Base-by-base conservation (phyloP, 2,113 vertebrate species). In the Eretmochelys imbricata region DNA sequence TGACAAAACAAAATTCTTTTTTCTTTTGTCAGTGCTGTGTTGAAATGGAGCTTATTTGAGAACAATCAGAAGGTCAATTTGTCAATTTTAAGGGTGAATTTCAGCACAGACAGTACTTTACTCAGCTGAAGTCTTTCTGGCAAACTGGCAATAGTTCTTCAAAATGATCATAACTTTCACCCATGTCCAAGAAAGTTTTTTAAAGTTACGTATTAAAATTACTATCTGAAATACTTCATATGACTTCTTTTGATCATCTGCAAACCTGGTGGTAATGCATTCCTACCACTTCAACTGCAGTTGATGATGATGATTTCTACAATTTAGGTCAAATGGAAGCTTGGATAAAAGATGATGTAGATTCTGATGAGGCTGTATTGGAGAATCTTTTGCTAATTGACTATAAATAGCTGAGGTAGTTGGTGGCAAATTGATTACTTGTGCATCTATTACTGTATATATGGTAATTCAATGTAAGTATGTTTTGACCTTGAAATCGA, bases 11-110 rank as follows among this genome's bases (percentile, higher is more conserved):
- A 2, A 54, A 54, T 54, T 22, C 20, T 54, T 20, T 20, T 54
- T 54, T 54, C 53, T 54, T 54, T 54, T 54, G 20, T 54, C 20
- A 54, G 22, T 54, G 53, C 53, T 22, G 20, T 90, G 51, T 53
- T 80, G 16, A 89, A 92, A 90, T 57, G 31, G 6, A 11, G 76
- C 1, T 0, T 49, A 54, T 89, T 69, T 35, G 11, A 85, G 84
- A 93, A 89, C 89, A 94, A 85, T 35, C 31, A n/a, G 19, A 91
- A 93, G 84, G 90, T 89, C 89, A 93, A 0, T 48, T 93, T 84
- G 65, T 94, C 75, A 51, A 0, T 91, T 95, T 91, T 85, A 91
- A 82, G 86, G 91, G 24, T 82, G 69, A 94, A 16, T 65, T 94
- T 38, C 9, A 84, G 84, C 79, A 48, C 79, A 65, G 51, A 1